Evolutionary conservation across 1,140 invertebrate genomes (phyloP).

Genomic region (Semibalanus balanoides): DNA sequence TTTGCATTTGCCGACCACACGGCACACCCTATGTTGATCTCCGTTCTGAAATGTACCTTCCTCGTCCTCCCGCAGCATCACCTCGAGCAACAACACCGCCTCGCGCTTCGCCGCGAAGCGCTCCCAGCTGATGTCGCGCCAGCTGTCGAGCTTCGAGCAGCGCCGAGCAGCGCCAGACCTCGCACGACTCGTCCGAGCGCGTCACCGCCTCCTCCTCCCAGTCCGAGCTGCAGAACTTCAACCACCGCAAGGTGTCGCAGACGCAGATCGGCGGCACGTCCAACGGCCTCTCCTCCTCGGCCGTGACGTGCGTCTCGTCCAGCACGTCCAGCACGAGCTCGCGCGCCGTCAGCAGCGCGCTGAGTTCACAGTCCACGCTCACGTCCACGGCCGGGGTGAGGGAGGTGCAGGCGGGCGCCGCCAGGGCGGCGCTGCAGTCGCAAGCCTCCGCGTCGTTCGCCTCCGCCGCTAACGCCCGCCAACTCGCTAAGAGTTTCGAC

Average conservation of each 20-base stretch:
- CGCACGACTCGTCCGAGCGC: neutral
- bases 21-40: too few relatives aligned
- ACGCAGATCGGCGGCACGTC: neutral
- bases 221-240: neutral
- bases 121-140: neutral
- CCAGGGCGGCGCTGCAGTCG: neutral
- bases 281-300: neutral
- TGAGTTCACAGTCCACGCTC: neutral
- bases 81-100: neutral
- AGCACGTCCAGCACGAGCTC: neutral
- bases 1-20: too few relatives aligned
- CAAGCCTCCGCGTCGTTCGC: neutral
- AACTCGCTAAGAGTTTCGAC: neutral
- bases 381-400: neutral
- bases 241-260: slow-evolving; percentile 1
- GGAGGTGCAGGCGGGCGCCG: neutral
- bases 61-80: neutral
- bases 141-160: neutral
- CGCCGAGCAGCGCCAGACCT: neutral
- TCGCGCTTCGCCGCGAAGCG: neutral
- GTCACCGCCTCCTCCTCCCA: neutral
- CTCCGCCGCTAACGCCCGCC: neutral
- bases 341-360: neutral
- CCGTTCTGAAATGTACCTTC: too few relatives aligned
- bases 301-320: neutral